A percentile compares a stretch with the other conserved stretches of the same genome.
phyloP scores from a whole-genome alignment of 1,140 invertebrate genomes.

The Gonioctena quinquepunctata region DNA sequence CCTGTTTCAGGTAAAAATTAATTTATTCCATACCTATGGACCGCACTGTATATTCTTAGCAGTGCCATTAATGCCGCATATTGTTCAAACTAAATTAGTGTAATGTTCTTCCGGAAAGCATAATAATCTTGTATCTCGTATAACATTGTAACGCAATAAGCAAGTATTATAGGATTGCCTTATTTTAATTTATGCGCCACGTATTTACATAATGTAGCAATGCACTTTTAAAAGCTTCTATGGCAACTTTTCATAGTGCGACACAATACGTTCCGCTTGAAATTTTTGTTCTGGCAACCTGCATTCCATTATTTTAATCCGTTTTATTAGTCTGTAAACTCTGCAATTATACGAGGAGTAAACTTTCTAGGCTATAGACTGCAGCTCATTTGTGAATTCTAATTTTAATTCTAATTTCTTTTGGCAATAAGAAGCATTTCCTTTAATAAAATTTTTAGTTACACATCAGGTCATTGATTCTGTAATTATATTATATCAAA shows the following conservation, averaged over 20 bases:
- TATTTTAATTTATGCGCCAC: background rate
- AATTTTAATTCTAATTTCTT: no score
- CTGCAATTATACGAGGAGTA: no score
- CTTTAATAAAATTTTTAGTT: no score
- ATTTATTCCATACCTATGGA: no score
- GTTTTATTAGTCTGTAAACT: no score
- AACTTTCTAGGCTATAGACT: no score
- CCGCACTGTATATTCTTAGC: background rate
- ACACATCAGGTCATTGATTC: no score
- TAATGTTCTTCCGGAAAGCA: background rate
- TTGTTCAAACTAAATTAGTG: background rate
- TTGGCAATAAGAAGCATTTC: no score
- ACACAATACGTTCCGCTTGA: conserved; percentile 5
- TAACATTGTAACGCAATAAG: background rate
- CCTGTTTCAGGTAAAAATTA: no score
- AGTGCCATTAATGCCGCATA: background rate
- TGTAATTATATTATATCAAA: no score
- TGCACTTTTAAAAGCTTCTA: background rate
- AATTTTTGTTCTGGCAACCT: background rate
- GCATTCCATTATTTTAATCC: no score
- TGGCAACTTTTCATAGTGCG: conserved; percentile 1
- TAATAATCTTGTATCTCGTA: background rate
- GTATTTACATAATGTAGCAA: conserved; percentile 12
- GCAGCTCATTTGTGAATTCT: no score
- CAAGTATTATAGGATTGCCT: background rate